phyloP scores from a whole-genome alignment of 92 coral and sea anemone species.

The Pocillopora grandis region DNA sequence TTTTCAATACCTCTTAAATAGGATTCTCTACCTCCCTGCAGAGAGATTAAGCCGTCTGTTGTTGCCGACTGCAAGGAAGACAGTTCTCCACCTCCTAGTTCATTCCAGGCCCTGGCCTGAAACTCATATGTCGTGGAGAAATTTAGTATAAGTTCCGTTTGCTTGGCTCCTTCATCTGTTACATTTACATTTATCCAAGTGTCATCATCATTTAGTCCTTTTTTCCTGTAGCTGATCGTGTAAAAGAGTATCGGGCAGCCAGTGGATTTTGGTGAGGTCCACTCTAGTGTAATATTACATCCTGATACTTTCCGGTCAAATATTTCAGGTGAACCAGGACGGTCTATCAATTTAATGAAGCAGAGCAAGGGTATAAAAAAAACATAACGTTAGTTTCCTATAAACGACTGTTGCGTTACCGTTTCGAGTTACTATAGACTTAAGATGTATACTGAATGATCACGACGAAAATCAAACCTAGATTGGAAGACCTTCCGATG shows the following conservation, averaged over 20 bases:
- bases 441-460: too few relatives aligned
- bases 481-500: too few relatives aligned
- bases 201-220: background rate
- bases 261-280: background rate
- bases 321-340: background rate
- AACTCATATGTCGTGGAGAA: conserved; percentile 5
- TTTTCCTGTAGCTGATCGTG: conserved; percentile 5
- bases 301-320: background rate
- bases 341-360: background rate
- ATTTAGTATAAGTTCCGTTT: background rate
- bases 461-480: too few relatives aligned
- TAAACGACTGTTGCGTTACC: too few relatives aligned
- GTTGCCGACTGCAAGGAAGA: background rate
- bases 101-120: conserved; percentile 26
- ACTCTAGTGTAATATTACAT: conserved; percentile 19
- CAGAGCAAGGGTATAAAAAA: too few relatives aligned
- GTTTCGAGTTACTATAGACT: too few relatives aligned
- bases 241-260: conserved; percentile 17
- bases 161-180: background rate
- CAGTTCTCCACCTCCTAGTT: background rate
- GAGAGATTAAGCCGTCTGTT: background rate
- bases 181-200: background rate
- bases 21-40: background rate
- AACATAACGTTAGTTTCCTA: too few relatives aligned
- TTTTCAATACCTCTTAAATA: background rate